Percentiles rank a stretch among this genome's conserved stretches.
These are phyloP conservation scores for Holacanthus passer DNA, from an alignment of 2,113 vertebrate genomes.

Conservation along the genomic window DNA sequence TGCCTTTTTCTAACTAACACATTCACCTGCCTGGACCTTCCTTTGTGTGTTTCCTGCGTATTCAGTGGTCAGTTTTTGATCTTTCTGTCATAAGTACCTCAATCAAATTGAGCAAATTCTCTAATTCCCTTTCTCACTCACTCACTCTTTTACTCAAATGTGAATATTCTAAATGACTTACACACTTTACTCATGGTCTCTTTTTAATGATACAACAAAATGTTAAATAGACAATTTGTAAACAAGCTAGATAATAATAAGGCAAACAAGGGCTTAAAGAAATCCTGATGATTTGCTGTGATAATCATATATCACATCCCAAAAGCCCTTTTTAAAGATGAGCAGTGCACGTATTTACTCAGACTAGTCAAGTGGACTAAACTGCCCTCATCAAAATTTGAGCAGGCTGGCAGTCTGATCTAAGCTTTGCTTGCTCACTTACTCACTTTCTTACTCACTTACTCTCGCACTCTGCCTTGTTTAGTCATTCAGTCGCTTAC, in stretches of 20 bases:
- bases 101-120: too few species aligned
- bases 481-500: not conserved
- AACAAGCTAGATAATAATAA: not conserved
- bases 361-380: not conserved
- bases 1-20: slow-evolving; percentile 24
- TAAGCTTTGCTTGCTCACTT: not conserved
- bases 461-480: not conserved
- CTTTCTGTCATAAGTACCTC: not conserved
- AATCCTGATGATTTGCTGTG: not conserved
- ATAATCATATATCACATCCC: not conserved
- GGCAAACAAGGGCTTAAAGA: not conserved
- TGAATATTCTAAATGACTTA: not conserved
- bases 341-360: not conserved
- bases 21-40: not conserved
- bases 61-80: not conserved
- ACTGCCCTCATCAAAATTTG: slow-evolving; percentile 14
- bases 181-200: not conserved
- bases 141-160: not conserved
- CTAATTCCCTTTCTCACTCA: not conserved
- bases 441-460: not conserved
- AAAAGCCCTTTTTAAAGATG: too few species aligned
- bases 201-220: not conserved
- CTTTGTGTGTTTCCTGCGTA: not conserved
- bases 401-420: not conserved
- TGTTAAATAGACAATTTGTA: not conserved